phyloP scores from a whole-genome alignment of 1,140 invertebrate genomes.

The Luehdorfia chinensis region DNA sequence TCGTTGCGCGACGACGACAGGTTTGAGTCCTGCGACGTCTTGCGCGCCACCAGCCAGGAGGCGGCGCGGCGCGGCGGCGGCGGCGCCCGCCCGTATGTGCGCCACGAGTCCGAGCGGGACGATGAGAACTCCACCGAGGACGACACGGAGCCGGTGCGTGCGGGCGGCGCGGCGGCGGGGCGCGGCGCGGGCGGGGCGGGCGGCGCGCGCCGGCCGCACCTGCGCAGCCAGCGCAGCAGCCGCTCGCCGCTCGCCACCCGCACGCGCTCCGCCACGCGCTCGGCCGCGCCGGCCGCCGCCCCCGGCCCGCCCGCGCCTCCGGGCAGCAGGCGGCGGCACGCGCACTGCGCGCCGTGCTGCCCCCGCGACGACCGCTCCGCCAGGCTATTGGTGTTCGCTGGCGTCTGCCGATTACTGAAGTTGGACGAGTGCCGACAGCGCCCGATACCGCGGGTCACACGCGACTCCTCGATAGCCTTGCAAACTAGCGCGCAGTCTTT shows the following conservation, averaged over 20 bases:
- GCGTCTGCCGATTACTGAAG: conserved; percentile 92
- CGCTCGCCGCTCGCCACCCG: conserved; percentile 46
- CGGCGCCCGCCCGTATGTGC: conserved; percentile 85
- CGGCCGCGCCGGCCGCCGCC: conserved; percentile 57
- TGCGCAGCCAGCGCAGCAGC: conserved; percentile 73
- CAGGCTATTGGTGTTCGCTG: conserved; percentile 91
- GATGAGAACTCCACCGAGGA: conserved; percentile 94
- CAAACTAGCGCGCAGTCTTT: conserved; percentile 98
- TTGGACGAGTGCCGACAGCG: conserved; percentile 91
- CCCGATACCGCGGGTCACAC: conserved; percentile 91
- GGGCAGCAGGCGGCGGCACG: conserved; percentile 83
- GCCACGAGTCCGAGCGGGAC: conserved; percentile 89
- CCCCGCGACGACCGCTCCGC: conserved; percentile 88
- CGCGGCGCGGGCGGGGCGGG: conserved; percentile 80
- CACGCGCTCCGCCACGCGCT: conserved; percentile 21
- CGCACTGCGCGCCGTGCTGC: conserved; percentile 80
- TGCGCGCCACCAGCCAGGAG: conserved; percentile 91
- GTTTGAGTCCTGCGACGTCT: conserved; percentile 94
- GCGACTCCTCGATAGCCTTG: conserved; percentile 94
- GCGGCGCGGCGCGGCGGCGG: conserved; percentile 86
- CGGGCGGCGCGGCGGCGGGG: conserved; percentile 78
- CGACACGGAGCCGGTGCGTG: conserved; percentile 89
- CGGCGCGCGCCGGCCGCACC: conserved; percentile 38
- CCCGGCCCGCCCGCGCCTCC: conserved; percentile 22
- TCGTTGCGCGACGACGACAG: conserved; percentile 91